Evolutionary conservation across 2,888 invertebrate species (phyloP).

Genomic region (Suillia variegata): DNA sequence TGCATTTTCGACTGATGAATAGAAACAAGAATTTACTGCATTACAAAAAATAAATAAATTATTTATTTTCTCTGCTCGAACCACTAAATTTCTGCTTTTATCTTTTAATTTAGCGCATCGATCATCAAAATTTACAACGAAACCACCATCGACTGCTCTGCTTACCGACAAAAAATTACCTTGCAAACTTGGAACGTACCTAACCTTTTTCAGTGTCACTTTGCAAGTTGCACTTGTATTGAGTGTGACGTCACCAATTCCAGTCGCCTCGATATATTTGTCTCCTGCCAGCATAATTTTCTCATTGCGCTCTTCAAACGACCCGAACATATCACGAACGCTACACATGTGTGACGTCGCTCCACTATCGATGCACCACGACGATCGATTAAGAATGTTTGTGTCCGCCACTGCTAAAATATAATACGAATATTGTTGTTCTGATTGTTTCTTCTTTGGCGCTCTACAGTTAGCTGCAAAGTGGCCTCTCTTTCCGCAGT

Average conservation of each 20-base stretch:
- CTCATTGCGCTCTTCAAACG: conserved; percentile 17
- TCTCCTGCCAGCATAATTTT: conserved; percentile 12
- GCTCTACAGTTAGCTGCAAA: conserved; percentile 10
- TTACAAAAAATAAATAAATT: not conserved
- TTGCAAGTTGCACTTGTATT: no score
- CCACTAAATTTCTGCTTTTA: not conserved
- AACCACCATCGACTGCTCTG: no score
- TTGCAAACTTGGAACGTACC: no score
- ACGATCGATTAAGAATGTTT: conserved; percentile 5
- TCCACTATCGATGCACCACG: conserved; percentile 27
- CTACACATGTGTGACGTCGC: conserved; percentile 26
- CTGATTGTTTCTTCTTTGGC: not conserved
- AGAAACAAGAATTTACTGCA: not conserved
- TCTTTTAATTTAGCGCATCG: not conserved
- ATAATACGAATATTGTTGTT: no score
- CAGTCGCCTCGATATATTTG: not conserved
- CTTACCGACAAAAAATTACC: no score
- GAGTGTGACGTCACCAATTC: no score
- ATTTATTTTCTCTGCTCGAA: not conserved
- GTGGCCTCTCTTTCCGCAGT: conserved; percentile 4
- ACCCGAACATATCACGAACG: conserved; percentile 18
- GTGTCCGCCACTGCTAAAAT: conserved; percentile 16
- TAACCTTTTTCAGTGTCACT: no score
- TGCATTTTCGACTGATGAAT: conserved; percentile 8
- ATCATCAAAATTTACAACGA: no score